Evolutionary conservation across 2,888 invertebrate genomes (phyloP).

Genomic region (Anodontia alba): DNA sequence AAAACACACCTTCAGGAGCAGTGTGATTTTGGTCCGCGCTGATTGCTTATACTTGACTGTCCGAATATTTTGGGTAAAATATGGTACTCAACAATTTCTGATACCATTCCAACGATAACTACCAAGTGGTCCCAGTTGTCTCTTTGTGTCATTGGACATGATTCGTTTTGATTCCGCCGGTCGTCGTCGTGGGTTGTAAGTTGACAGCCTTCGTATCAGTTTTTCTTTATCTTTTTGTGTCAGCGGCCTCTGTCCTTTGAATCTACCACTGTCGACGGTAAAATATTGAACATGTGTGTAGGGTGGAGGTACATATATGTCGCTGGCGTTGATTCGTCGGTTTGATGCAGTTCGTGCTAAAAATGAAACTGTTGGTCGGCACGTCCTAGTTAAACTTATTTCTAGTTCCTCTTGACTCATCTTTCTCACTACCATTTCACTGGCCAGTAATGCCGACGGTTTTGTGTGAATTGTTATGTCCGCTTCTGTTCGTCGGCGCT

Average conservation of each 20-base stretch:
- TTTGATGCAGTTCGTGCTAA: constrained; percentile 41
- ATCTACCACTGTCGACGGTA: constrained; percentile 38
- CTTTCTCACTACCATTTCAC: constrained; percentile 36
- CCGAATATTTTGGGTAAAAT: too few relatives aligned
- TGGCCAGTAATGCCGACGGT: constrained; percentile 45
- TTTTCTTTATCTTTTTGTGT: constrained; percentile 29
- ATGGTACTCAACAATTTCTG: constrained; percentile 33
- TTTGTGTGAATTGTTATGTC: constrained; percentile 46
- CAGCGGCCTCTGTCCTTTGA: constrained; percentile 38
- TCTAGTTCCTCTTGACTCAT: constrained; percentile 49
- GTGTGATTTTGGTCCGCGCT: too few relatives aligned
- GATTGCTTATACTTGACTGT: too few relatives aligned
- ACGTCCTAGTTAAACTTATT: constrained; percentile 43
- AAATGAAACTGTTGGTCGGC: constrained; percentile 52
- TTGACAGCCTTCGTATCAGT: constrained; percentile 40
- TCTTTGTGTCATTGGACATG: background rate
- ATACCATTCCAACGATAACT: constrained; percentile 56
- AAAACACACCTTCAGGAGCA: too few relatives aligned
- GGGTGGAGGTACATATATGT: constrained; percentile 56
- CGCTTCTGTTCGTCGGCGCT: constrained; percentile 51
- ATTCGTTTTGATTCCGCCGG: constrained; percentile 45
- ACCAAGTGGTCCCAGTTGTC: constrained; percentile 43
- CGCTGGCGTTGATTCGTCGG: constrained; percentile 46
- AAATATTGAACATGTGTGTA: constrained; percentile 26
- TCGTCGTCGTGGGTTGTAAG: constrained; percentile 37